Evolutionary conservation across 2,797 vertebrate genomes (phyloP).

Genomic region (Phrynocephalus guinanensis): DNA sequence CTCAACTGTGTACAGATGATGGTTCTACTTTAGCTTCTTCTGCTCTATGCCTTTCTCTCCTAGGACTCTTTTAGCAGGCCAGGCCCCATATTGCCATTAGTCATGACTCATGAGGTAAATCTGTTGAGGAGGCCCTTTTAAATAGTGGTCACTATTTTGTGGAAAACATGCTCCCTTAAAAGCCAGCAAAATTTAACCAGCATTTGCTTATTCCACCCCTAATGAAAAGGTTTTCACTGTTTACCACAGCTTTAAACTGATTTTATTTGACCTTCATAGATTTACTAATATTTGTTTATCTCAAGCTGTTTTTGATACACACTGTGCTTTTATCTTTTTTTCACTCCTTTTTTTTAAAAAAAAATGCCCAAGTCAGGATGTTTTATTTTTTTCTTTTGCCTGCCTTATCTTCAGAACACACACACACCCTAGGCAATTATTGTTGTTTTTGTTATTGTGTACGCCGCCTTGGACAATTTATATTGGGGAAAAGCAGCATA

Average conservation of each 20-base stretch:
- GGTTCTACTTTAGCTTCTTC: neutral
- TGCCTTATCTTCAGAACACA: neutral
- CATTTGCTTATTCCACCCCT: neutral
- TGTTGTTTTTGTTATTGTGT: neutral
- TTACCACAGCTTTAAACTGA: neutral
- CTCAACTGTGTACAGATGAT: neutral
- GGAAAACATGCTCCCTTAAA: neutral
- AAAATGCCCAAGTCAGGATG: neutral
- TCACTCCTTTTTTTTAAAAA: neutral
- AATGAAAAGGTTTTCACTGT: neutral
- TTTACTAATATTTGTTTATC: neutral
- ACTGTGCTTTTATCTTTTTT: neutral
- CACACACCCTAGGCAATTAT: neutral
- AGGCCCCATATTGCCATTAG: neutral
- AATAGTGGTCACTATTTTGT: neutral
- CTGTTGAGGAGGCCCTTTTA: neutral
- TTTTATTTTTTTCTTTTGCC: neutral
- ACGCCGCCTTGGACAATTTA: neutral
- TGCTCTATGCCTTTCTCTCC: neutral
- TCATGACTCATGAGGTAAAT: neutral
- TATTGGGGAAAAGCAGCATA: neutral
- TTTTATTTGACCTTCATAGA: neutral
- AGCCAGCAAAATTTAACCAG: neutral
- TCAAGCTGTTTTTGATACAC: neutral
- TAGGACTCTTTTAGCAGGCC: neutral